These are phyloP conservation scores for Galagoides demidoff DNA, from an alignment of 2,797 vertebrate species.

Conservation along the genomic window DNA sequence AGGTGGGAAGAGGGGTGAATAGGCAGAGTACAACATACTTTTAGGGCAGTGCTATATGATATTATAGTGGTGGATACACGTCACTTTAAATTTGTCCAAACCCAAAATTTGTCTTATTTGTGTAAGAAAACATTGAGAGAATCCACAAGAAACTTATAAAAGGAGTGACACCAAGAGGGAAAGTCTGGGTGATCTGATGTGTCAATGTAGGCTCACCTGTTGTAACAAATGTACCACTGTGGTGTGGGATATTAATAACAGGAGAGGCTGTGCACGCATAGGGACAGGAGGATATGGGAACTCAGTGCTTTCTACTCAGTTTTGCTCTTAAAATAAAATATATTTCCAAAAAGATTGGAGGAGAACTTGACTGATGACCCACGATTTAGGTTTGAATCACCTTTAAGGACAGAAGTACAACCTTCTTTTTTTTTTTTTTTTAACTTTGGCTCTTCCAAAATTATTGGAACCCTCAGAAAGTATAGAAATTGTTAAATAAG, in stretches of 20 bases:
- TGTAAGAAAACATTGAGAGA: background rate
- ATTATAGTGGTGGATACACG: background rate
- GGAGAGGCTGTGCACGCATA: background rate
- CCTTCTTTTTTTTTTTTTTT: background rate
- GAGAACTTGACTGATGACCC: background rate
- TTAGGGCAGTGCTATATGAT: background rate
- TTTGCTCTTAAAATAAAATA: background rate
- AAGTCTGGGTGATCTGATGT: background rate
- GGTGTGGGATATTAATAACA: background rate
- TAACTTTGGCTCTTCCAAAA: conserved; percentile 23
- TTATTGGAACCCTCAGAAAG: background rate
- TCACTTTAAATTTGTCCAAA: background rate
- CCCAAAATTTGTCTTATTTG: background rate
- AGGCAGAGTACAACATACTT: background rate
- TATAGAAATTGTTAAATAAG: background rate
- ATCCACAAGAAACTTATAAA: background rate
- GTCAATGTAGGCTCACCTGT: background rate
- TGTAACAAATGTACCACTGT: background rate
- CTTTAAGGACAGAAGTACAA: background rate
- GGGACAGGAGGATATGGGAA: background rate
- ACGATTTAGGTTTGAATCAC: conserved; percentile 22
- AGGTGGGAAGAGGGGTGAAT: background rate
- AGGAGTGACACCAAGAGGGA: background rate
- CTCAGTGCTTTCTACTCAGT: background rate
- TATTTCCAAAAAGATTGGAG: background rate